These are phyloP conservation scores for Natrix natrix DNA, from an alignment of 2,797 vertebrate genomes.

Conservation along the genomic window DNA sequence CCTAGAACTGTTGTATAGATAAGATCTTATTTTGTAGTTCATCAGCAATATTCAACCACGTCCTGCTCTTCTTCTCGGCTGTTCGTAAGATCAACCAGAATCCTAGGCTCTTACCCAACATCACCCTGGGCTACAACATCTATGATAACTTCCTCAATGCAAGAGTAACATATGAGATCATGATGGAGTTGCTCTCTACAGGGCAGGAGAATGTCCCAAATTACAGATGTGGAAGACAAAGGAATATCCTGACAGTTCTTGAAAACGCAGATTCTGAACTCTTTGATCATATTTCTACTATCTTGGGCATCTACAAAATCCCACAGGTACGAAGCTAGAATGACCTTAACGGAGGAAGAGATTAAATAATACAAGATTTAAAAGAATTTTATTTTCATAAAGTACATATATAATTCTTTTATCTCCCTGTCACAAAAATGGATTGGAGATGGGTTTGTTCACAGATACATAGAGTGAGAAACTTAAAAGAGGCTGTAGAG, in stretches of 20 bases:
- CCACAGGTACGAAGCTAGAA: not conserved
- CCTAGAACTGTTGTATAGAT: no score
- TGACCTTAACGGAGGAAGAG: no score
- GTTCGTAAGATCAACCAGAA: not conserved
- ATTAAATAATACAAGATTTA: no score
- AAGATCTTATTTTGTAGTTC: no score
- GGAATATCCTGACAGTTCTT: not conserved
- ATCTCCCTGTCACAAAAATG: no score
- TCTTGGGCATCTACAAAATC: not conserved
- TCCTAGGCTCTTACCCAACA: not conserved
- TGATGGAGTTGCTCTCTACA: not conserved
- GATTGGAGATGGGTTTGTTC: no score
- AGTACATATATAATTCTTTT: no score
- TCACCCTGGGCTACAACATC: not conserved
- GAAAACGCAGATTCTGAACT: not conserved
- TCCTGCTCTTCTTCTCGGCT: not conserved
- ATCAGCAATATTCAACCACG: not conserved
- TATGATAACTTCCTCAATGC: not conserved
- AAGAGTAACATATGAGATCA: not conserved
- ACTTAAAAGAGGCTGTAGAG: no score
- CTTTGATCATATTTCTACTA: not conserved
- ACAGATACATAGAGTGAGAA: no score
- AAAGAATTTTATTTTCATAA: no score
- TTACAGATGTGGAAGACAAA: not conserved
- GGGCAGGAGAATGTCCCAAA: not conserved